Evolutionary conservation across 2,797 vertebrate genomes (phyloP).

Genomic region (Eulemur mongoz): DNA sequence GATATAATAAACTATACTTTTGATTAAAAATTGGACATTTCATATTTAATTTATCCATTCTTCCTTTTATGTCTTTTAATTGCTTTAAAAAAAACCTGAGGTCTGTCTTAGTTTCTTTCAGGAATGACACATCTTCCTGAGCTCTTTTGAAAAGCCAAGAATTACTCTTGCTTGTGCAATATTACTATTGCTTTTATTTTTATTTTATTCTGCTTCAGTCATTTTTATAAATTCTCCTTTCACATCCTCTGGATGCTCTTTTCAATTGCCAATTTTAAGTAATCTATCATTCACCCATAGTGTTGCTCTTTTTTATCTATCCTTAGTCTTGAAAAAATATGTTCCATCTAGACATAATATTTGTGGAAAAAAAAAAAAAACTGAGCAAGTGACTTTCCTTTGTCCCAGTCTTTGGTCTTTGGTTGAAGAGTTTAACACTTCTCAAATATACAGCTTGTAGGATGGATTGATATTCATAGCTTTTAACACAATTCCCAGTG

Average conservation of each 20-base stretch:
- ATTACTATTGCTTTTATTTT: not conserved
- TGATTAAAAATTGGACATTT: too few relatives aligned
- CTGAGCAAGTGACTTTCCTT: not conserved
- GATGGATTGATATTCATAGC: not conserved
- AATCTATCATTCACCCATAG: not conserved
- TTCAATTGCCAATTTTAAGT: not conserved
- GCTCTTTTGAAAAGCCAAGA: not conserved
- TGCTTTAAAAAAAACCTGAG: not conserved
- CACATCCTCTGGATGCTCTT: not conserved
- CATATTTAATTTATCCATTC: not conserved
- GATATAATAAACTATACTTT: too few relatives aligned
- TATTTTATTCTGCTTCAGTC: not conserved
- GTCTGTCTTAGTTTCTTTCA: not conserved
- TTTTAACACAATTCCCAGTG: not conserved
- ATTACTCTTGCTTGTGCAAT: not conserved
- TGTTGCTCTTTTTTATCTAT: not conserved
- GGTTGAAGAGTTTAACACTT: not conserved
- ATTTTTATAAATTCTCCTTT: not conserved
- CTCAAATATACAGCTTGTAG: not conserved
- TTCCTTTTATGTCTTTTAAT: not conserved
- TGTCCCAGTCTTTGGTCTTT: not conserved
- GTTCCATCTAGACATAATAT: not conserved
- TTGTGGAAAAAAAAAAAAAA: not conserved
- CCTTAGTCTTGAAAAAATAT: not conserved
- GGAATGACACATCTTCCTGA: not conserved